Percentiles rank a stretch among this genome's conserved stretches.
Evolutionary conservation across 2,888 invertebrate genomes (phyloP).

Genomic region (Hymenopus coronatus): DNA sequence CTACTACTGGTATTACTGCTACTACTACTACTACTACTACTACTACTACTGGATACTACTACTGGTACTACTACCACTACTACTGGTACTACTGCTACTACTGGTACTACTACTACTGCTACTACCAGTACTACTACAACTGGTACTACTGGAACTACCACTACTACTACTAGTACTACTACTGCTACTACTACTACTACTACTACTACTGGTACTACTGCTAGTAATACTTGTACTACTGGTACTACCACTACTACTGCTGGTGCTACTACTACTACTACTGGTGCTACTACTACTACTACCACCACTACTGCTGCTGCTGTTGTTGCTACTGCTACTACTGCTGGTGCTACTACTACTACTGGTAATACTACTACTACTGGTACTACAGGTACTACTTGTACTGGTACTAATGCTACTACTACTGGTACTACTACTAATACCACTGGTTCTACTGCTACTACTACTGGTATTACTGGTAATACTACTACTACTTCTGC

Average conservation of each 20-base stretch:
- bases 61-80: background rate
- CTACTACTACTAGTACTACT: background rate
- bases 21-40: too few relatives aligned
- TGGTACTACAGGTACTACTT: too few relatives aligned
- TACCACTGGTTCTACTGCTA: too few relatives aligned
- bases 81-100: background rate
- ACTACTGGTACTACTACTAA: too few relatives aligned
- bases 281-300: background rate
- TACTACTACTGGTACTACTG: background rate
- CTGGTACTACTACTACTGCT: background rate
- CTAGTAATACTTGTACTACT: background rate
- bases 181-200: background rate
- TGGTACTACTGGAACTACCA: background rate
- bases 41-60: background rate
- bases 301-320: background rate
- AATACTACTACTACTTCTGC: too few relatives aligned
- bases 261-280: background rate
- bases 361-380: too few relatives aligned
- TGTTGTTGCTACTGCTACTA: background rate
- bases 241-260: background rate
- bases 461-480: too few relatives aligned
- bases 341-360: background rate
- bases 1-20: background rate
- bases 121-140: background rate
- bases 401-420: too few relatives aligned